A percentile compares a stretch with the other conserved stretches of the same genome.
Evolutionary conservation across 2,797 vertebrate genomes (phyloP).

Genomic region (Astyanax mexicanus): DNA sequence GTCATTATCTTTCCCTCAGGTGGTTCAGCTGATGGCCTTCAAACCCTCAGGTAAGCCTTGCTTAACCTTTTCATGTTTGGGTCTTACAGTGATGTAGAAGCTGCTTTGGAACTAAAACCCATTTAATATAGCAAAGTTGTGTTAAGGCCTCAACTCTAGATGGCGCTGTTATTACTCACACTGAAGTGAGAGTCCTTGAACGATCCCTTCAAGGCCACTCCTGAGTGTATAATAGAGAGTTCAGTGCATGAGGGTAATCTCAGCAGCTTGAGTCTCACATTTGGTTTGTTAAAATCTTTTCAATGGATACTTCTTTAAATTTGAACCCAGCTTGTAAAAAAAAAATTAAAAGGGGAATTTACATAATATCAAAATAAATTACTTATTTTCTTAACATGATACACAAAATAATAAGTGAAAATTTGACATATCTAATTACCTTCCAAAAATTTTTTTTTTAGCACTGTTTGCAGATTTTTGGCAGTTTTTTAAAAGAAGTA

Average conservation of each 20-base stretch:
- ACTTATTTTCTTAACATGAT: no score
- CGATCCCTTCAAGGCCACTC: not conserved
- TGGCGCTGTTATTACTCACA: slow-evolving; percentile 31
- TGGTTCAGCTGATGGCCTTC: slow-evolving; percentile 81
- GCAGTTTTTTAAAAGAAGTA: no score
- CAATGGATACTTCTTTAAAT: not conserved
- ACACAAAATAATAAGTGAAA: no score
- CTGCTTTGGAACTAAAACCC: not conserved
- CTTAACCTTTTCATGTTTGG: not conserved
- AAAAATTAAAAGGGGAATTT: no score
- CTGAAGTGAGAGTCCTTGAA: not conserved
- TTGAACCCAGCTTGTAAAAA: no score
- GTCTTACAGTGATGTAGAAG: not conserved
- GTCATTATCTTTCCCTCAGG: slow-evolving; percentile 61
- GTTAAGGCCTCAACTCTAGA: slow-evolving; percentile 3
- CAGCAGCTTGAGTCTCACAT: no score
- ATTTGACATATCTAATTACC: no score
- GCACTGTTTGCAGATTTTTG: no score
- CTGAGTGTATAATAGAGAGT: not conserved
- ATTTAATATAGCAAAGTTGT: not conserved
- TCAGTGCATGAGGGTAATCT: no score
- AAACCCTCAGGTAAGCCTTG: slow-evolving; percentile 79
- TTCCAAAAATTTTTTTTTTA: no score
- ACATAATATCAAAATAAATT: no score
- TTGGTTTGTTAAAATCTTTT: no score